These are phyloP conservation scores for Triplophysa bombifrons DNA, from an alignment of 2,797 vertebrate genomes.

Conservation along the genomic window DNA sequence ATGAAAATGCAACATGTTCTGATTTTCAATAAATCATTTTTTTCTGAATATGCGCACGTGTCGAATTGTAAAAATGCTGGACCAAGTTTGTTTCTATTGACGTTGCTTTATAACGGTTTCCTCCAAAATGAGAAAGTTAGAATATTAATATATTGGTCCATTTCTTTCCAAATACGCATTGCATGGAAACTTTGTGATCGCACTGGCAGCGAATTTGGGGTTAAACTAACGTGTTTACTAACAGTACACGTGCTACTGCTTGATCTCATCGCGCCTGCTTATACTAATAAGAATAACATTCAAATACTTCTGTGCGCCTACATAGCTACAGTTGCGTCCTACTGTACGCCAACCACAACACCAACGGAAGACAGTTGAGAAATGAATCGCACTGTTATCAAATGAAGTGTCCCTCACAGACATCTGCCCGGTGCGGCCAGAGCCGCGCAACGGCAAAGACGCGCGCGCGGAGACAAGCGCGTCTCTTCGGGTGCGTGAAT, in stretches of 20 bases:
- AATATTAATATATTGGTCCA: conserved; percentile 62
- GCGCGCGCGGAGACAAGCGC: conserved; percentile 53
- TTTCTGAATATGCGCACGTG: conserved; percentile 32
- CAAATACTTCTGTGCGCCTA: conserved; percentile 31
- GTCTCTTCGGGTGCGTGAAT: conserved; percentile 44
- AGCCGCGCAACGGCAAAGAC: conserved; percentile 53
- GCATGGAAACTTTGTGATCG: conserved; percentile 66
- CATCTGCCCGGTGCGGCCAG: conserved; percentile 57
- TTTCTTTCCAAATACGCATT: conserved; percentile 45
- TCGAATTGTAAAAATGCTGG: conserved; percentile 14
- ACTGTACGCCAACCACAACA: conserved; percentile 42
- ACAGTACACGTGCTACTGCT: conserved; percentile 62
- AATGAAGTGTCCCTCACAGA: conserved; percentile 45
- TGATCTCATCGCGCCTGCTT: conserved; percentile 50
- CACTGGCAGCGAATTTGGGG: conserved; percentile 36
- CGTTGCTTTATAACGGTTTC: conserved; percentile 49
- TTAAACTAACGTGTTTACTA: conserved; percentile 60
- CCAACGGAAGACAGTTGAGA: conserved; percentile 66
- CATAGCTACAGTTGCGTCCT: not conserved
- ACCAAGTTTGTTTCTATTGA: conserved; percentile 33
- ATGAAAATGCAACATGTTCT: conserved; percentile 14
- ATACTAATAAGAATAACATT: not conserved
- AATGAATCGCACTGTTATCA: conserved; percentile 43
- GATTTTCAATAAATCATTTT: not conserved
- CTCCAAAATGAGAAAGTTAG: not conserved